Evolutionary conservation across 2,113 vertebrate genomes (phyloP), one percentile per base, ranked within the genome.

Genomic region (Pachypanchax playfairii): DNA sequence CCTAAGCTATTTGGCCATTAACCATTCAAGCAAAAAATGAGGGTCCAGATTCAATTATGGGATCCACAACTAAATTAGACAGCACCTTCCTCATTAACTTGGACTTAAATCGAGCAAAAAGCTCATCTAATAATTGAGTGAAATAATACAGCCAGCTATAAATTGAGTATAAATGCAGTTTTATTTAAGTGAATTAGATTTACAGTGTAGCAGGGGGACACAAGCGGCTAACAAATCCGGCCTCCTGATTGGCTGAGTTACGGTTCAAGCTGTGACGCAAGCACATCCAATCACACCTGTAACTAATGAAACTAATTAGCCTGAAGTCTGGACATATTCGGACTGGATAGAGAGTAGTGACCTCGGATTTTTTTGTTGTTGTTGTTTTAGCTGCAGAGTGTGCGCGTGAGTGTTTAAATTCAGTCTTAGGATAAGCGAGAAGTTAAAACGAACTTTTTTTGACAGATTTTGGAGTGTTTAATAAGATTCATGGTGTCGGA

Each of bases 21-120:
- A 56, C 33, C 70, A 82, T 25, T 58, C 77, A 63, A 51, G 60
- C 75, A 70, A 31, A 62, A 71, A 77, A 82, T 75, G 75, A 21
- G 35, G 44, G 43, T 39, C 58, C 46, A 58, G 74, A 65, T 53
- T 77, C 59, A 73, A 82, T 81, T 78, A 75, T 42, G 53, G 46
- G 42, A 52, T 47, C 41, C 35, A 48, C 61, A 71, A 62, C 20
- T 52, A 33, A 78, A 84, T 84, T 67, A 70, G 53, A 73, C 70
- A 24, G 10, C 7, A 51, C 24, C 59, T 55, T 31, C 35, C 66
- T 65, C 54, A 80, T 80, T 77, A 79, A 74, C 22, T 60, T 31
- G 14, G 47, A 68, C 44, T 67, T 28, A 39, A 59, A 58, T 25
- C 9, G 41, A 28, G 47, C 51, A 33, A 5, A 44, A 63, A 35